Evolutionary conservation across 2,113 vertebrate genomes (phyloP), one percentile per base, ranked within the genome.

Genomic region (Nerophis ophidion): DNA sequence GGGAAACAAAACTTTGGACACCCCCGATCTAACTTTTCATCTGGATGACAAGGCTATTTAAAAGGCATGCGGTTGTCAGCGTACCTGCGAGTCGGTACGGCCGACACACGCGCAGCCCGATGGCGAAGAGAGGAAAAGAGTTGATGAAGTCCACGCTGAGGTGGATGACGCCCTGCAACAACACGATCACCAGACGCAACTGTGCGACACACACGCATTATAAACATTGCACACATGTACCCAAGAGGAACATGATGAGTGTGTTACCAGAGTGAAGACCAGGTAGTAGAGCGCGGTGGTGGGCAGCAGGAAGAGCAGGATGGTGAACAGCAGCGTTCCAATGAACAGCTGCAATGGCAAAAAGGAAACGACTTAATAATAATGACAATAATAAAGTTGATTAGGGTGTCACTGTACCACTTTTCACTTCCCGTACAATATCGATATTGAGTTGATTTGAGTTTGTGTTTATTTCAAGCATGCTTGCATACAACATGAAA

Each of bases 201-300:
- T 99, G 66, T n/a, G 72, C 4, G 3, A 65, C 33, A 74, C 35
- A 72, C 48, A 57, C 16, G 52, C 44, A 0, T 17, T 17, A 17
- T 17, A 1, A 7, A 35, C 15, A 13, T 35, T 36, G 38, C 4
- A 50, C 19, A 50, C 11, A 13, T 13, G 12, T 15, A 34, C 17
- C 14, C 13, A 48, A 47, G 26, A 2, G 12, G 19, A 46, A 12
- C 12, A 3, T n/a, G 44, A 5, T n/a, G 11, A n/a, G 17, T 36
- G 57, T 74, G 91, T 88, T 81, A 99, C 96, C 95, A 98, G 80
- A 7, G 95, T 96, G 68, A 99, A 99, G 59, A 99, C 96, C 81
- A 99, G 89, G 87, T 98, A 99, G 87, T 98, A 98, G 17, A 99
- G 89, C 0, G 95, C 97, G 0, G 93, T 94, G 3, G 97, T 99